Base-by-base conservation (phyloP, 2,113 vertebrate genomes). In the Melanocharis versteri region DNA sequence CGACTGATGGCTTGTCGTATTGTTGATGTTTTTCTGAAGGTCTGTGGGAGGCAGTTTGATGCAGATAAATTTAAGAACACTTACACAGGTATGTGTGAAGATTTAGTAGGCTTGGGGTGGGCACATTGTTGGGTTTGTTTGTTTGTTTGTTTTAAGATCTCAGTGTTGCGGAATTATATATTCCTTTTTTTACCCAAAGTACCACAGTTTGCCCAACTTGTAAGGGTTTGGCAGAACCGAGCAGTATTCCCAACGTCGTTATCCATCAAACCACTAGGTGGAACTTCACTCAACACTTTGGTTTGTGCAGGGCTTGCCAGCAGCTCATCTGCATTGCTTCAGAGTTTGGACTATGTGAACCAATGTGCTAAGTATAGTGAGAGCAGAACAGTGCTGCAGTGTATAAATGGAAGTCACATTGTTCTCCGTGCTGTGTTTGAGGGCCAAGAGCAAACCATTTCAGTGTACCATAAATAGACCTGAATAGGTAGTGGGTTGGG, bases 1-100 rank as follows among this genome's bases (percentile, higher is more conserved):
- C 98, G 99, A 3, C 84, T 99, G 33, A 68, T 98, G 50, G 99
- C 99, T 45, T 99, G 99, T 89, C 98, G 96, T 24, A 98, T 98
- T 54, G 57, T 99, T 27, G 88, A 89, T 24, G 37, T 83, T 18
- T 90, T 99, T 18, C 87, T 99, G 21, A 95, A 91, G 44, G 91
- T 96, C 71, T 96, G 97, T 17, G 97, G 98, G 30, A 86, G 69
- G 19, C 86, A 94, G 47, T 96, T 98, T 39, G 97, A 97, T 66
- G 94, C 98, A 3, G 99, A 99, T 13, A 95, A 97, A 45, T 97
- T 99, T 77, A 98, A 98, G 97, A 99, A 95, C 83, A 97, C 99
- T 82, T 99, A 99, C 56, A 98, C 98, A 2, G 99, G 99, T 99
- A 97, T 53, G 85, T 81, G 77, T 28, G 37, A 50, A 69, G 3